Evolutionary conservation across 1,140 invertebrate species (phyloP), one percentile per base, ranked within the genome.

Genomic region (Anastatus disparis): DNA sequence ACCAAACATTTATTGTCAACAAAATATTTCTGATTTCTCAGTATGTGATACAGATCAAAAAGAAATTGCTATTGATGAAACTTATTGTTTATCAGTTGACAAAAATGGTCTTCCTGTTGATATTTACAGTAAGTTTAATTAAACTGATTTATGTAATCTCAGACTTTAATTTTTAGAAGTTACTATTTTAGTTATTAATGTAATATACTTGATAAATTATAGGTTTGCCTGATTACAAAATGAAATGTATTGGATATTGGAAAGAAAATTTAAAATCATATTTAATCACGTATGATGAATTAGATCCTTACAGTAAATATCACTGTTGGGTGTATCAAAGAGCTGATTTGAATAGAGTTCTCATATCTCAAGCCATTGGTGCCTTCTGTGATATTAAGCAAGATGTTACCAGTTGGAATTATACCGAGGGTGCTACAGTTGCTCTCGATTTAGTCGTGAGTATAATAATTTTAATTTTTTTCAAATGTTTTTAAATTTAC

Each of bases 221-320:
- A 93, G 92, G 94, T 89, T 94, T 97, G 78, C 95, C 97, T 13
- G 97, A 99, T 89, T 97, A 98, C 78, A 92, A 92, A 80, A 93
- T 99, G 91, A 96, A 97, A 80, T 99, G 97, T 83, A 97, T 99
- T 77, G 97, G 97, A 2, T 99, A 91, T 83, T 99, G 96, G 95
- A 97, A 98, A 84, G 97, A 99, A 82, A 98, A 99, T 89, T 88
- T 98, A 0, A 97, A 95, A 83, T 99, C 97, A 0, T 99, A 98
- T 86, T 84, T 99, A 2, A 95, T 99, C 70, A 99, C 97, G 0
- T 98, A 95, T 82, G 97, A 99, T 83, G 95, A 97, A 80, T 87
- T 98, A 72, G 97, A 99, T 89, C 94, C 97, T 0, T 94, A 96
- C 75, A 97, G 95, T 15, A 95, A 93, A 84, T 99, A 98, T 83